phyloP scores from a whole-genome alignment of 2,113 vertebrate genomes.

The Opisthocomus hoazin region DNA sequence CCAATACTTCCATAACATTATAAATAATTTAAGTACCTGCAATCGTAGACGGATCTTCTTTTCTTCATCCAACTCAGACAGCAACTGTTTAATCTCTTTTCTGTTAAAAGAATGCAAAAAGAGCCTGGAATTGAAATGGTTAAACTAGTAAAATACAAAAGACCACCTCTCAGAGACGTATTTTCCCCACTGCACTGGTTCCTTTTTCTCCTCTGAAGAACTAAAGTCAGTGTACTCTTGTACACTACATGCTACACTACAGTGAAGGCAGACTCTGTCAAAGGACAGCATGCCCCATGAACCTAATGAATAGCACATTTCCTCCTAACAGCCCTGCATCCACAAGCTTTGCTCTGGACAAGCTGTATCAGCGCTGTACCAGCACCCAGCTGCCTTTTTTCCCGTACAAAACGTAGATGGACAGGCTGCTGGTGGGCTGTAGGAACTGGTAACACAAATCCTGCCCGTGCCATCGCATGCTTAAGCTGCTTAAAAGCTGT shows the following conservation, averaged over 20 bases:
- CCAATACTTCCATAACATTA: background rate
- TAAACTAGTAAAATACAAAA: background rate
- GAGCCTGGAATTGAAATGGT: background rate
- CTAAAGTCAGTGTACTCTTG: background rate
- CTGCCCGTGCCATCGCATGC: background rate
- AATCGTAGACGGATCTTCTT: slow-evolving; percentile 91
- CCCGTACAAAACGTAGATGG: background rate
- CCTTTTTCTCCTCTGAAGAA: background rate
- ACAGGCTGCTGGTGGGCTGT: background rate
- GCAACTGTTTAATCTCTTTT: slow-evolving; percentile 94
- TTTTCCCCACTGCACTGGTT: background rate
- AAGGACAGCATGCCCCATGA: background rate
- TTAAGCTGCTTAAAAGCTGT: background rate
- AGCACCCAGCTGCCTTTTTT: background rate
- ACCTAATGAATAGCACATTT: background rate
- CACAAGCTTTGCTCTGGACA: background rate
- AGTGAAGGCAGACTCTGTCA: background rate
- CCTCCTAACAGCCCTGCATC: background rate
- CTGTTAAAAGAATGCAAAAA: slow-evolving; percentile 69
- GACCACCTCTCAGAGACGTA: background rate
- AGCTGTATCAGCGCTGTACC: background rate
- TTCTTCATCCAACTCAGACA: slow-evolving; percentile 91
- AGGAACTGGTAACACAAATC: background rate
- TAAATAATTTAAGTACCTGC: slow-evolving; percentile 76
- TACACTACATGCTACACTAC: background rate